A percentile compares a stretch with the other conserved stretches of the same genome.
Conservation (phyloP, 2,113 vertebrate species). For the Nannobrachium achirus region DNA sequence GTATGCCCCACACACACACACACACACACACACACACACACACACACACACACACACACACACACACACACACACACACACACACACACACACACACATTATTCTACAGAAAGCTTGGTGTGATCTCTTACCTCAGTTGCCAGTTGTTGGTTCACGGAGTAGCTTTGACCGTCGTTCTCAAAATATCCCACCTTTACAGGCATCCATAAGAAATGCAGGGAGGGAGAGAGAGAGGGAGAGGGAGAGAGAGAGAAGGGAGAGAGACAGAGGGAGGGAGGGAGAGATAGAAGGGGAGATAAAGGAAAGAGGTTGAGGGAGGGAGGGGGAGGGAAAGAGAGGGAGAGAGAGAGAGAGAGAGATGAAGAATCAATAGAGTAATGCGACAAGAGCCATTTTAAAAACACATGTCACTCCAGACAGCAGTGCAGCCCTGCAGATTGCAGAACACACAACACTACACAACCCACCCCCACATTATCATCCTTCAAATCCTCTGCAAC, state of each 20-base stretch:
- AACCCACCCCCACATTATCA: neutral
- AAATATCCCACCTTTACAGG: conserved; percentile 75
- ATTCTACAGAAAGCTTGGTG: neutral
- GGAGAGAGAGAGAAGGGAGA: conserved; percentile 3
- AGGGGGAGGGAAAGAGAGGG: conserved; percentile 2
- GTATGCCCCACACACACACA: too few species aligned
- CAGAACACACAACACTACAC: neutral
- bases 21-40: neutral
- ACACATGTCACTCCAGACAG: conserved; percentile 40
- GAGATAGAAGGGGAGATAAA: conserved; percentile 31
- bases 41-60: neutral
- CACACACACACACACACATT: conserved; percentile 11
- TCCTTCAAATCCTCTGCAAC: neutral
- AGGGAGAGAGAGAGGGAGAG: conserved; percentile 1
- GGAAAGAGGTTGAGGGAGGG: conserved; percentile 24
- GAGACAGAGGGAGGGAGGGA: neutral
- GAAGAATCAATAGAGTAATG: conserved; percentile 79
- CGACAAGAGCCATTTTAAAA: conserved; percentile 66
- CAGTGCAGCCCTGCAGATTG: conserved; percentile 5
- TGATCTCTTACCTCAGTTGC: conserved; percentile 76
- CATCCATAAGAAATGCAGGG: conserved; percentile 19
- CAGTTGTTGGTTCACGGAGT: conserved; percentile 62
- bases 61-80: conserved; percentile 31
- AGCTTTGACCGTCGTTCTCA: conserved; percentile 67
- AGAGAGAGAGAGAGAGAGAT: conserved; percentile 43